Conservation (phyloP, 1,140 invertebrate genomes). For the Psix sp. region DNA sequence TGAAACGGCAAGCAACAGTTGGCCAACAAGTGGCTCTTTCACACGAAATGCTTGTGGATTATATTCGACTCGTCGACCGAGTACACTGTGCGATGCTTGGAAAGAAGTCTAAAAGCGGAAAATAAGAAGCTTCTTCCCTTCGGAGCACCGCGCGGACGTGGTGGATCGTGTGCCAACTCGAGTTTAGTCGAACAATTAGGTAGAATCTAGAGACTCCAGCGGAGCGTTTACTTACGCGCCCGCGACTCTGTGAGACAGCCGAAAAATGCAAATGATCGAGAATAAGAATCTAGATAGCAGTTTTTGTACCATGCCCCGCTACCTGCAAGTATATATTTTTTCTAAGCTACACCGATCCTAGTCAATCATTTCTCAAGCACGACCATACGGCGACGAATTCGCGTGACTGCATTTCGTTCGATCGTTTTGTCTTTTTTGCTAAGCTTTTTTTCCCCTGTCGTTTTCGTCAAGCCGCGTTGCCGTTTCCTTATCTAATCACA, state of each 20-base stretch:
- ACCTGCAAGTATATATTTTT: constrained; percentile 16
- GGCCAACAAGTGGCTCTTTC: constrained; percentile 62
- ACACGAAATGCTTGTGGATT: constrained; percentile 61
- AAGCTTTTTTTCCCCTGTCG: no score
- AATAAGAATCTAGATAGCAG: constrained; percentile 4
- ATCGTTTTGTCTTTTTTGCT: constrained; percentile 19
- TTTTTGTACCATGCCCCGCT: constrained; percentile 16
- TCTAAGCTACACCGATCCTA: constrained; percentile 17
- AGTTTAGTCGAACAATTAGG: constrained; percentile 53
- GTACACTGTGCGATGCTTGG: constrained; percentile 57
- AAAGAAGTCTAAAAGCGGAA: constrained; percentile 58
- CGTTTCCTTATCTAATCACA: not conserved
- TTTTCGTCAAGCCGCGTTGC: constrained; percentile 8
- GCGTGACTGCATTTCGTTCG: constrained; percentile 45
- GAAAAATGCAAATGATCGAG: constrained; percentile 3
- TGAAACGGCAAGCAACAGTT: constrained; percentile 51
- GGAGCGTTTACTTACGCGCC: constrained; percentile 33
- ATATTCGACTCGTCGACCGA: constrained; percentile 61
- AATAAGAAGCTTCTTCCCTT: constrained; percentile 57
- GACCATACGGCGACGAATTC: constrained; percentile 17
- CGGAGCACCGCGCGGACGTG: constrained; percentile 56
- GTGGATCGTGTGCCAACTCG: constrained; percentile 61
- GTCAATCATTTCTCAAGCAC: constrained; percentile 20
- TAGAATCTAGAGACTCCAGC: constrained; percentile 48
- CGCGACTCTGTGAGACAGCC: constrained; percentile 18